Base-by-base conservation (phyloP, 2,888 invertebrate genomes). In the Lasioglossum lativentre region DNA sequence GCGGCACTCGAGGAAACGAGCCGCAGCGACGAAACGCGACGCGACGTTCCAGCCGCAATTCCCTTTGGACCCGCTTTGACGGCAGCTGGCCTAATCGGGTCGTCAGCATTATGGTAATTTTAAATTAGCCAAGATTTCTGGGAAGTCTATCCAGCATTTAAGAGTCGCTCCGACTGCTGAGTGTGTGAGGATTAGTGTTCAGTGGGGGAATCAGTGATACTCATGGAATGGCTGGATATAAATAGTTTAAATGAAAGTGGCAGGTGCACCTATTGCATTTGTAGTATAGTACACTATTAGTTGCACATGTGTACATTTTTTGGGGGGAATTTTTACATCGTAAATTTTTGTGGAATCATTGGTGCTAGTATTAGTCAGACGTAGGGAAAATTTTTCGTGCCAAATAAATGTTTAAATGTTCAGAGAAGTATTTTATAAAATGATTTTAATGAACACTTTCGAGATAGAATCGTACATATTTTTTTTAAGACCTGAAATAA, bases 31-130 rank as follows among this genome's bases (percentile, higher is more conserved):
- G 34, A 1, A 56, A 52, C 16, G n/a, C 56, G 74, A 3, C 34
- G 34, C 34, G 74, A 52, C 16, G 66, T 66, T 66, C 45, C 30
- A 73, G 34, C 34, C 1, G 6, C 63, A 56, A 56, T 38, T 74
- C 80, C 72, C 66, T 68, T 45, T 73, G 27, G 70, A 73, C 42
- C 1, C 16, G 68, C 74, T 82, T 82, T 70, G 80, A 74, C 56
- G 77, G 14, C n/a, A 77, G 47, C 63, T 38, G 38, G 19, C 19
- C 40, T 82, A 80, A 80, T 80, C 27, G 42, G 45, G 74, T 23
- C 82, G 27, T 56, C 68, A 12, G n/a, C 10, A 68, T 68, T 68
- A 68, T 68, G 68, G 40, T 68, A 68, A 68, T 68, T n/a, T 68
- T 40, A 68, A 68, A 68, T 68, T 68, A 68, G n/a, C 23, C 23